Evolutionary conservation across 2,888 invertebrate species (phyloP).

Genomic region (Bugulina stolonifera): DNA sequence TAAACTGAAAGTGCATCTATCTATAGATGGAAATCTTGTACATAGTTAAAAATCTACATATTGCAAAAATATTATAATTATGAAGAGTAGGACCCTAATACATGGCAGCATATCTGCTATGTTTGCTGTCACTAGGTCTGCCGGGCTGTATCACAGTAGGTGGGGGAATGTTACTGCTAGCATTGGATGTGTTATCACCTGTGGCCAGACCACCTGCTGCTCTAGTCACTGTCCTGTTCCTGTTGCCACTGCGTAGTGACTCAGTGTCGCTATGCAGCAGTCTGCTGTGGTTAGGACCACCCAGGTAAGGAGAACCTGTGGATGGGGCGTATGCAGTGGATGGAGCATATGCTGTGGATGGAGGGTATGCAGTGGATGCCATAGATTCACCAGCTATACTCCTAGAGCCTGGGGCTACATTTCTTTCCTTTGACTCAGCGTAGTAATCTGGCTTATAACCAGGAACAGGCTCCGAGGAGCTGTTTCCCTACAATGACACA

Average conservation of each 20-base stretch:
- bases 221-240: conserved; percentile 9
- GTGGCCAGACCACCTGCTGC: neutral
- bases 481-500: neutral
- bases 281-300: neutral
- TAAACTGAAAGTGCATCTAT: no score
- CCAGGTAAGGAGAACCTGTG: neutral
- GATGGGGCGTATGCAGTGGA: neutral
- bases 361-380: conserved; percentile 21
- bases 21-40: no score
- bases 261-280: conserved; percentile 12
- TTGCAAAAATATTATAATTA: no score
- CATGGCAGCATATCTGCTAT: conserved; percentile 18
- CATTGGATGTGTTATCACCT: neutral
- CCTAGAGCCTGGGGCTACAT: neutral
- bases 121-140: neutral
- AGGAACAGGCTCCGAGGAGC: neutral
- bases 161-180: conserved; percentile 7
- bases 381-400: conserved; percentile 17
- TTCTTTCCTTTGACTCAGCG: neutral
- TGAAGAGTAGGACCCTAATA: no score
- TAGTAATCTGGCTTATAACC: conserved; percentile 13
- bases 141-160: neutral
- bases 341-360: neutral
- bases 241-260: neutral
- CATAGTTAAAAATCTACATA: no score